Conservation (phyloP, 2,113 vertebrate genomes). For the Manacus vitellinus region DNA sequence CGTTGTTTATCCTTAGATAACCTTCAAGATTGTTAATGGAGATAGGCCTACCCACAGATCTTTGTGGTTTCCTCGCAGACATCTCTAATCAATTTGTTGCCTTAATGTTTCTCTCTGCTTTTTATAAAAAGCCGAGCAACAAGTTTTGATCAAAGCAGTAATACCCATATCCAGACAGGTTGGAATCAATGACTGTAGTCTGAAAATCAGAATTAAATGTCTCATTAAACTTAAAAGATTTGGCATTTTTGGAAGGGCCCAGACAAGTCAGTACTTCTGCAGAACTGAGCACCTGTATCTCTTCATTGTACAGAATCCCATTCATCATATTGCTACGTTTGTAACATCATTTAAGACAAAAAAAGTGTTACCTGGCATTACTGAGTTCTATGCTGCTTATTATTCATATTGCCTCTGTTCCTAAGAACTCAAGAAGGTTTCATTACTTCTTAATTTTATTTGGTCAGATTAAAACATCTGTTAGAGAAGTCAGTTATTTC, state of each 20-base stretch:
- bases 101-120: not conserved
- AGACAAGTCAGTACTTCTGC: not conserved
- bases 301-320: not conserved
- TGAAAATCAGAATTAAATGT: conserved; percentile 1
- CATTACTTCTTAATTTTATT: not conserved
- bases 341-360: not conserved
- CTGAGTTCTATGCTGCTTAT: not conserved
- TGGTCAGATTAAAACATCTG: not conserved
- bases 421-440: not conserved
- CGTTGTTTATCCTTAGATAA: conserved; percentile 51
- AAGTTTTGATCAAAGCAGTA: not conserved
- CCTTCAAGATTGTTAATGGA: conserved; percentile 48
- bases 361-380: not conserved
- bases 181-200: not conserved
- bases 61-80: conserved; percentile 24
- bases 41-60: conserved; percentile 6
- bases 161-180: not conserved
- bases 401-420: not conserved
- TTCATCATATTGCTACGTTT: not conserved
- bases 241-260: not conserved
- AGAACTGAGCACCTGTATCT: not conserved
- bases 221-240: not conserved
- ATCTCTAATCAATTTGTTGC: conserved; percentile 39
- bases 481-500: not conserved
- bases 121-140: not conserved